Conservation (phyloP, 2,888 invertebrate species). For the Heteromyza rotundicornis region DNA sequence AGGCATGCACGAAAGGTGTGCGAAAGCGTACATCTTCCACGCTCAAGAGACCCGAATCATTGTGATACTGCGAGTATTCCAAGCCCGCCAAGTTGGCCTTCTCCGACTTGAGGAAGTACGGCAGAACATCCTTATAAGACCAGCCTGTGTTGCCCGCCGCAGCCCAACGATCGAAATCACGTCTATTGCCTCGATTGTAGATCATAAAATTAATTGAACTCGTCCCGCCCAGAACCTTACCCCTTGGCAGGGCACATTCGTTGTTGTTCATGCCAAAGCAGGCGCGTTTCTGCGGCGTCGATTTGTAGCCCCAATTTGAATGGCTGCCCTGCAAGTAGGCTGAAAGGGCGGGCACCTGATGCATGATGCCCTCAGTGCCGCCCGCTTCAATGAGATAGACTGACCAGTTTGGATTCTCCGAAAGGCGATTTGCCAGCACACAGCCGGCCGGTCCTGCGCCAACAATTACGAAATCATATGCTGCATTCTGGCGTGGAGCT, state of each 20-base stretch:
- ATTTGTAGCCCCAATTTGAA: slow-evolving; percentile 75
- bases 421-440: slow-evolving; percentile 61
- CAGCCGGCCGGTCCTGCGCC: slow-evolving; percentile 84
- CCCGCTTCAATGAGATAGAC: slow-evolving; percentile 66
- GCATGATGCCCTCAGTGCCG: slow-evolving; percentile 59
- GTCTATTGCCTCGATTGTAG: slow-evolving; percentile 75
- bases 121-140: slow-evolving; percentile 70
- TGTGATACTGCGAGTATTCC: slow-evolving; percentile 66
- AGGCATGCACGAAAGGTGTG: slow-evolving; percentile 65
- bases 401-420: slow-evolving; percentile 62
- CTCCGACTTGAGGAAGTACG: slow-evolving; percentile 71
- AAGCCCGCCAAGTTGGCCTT: slow-evolving; percentile 55
- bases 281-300: slow-evolving; percentile 69
- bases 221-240: slow-evolving; percentile 68
- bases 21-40: slow-evolving; percentile 69
- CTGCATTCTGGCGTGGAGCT: slow-evolving; percentile 71
- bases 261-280: slow-evolving; percentile 64
- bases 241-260: slow-evolving; percentile 64
- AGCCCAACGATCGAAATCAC: slow-evolving; percentile 76
- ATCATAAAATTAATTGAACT: slow-evolving; percentile 72
- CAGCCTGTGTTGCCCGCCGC: slow-evolving; percentile 75
- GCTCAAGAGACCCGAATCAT: slow-evolving; percentile 68
- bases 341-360: slow-evolving; percentile 55
- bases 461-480: slow-evolving; percentile 83
- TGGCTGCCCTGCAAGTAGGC: slow-evolving; percentile 59